Base-by-base conservation (phyloP, 1,140 invertebrate genomes). In the Stenopsyche tienmushanensis region DNA sequence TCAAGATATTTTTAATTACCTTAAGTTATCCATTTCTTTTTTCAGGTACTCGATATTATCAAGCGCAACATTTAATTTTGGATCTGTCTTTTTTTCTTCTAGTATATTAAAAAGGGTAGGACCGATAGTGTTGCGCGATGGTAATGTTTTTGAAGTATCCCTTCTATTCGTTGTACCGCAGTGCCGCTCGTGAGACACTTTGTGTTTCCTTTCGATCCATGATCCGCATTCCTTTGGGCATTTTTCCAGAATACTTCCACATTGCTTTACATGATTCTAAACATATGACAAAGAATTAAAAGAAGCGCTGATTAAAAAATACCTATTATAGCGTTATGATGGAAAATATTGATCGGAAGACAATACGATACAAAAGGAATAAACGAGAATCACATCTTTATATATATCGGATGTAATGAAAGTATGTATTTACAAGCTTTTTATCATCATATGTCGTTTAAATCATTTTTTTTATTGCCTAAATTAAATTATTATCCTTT, bases 161-260 rank as follows among this genome's bases (percentile, higher is more conserved):
- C 20, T 42, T 10, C 2, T 42, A 5, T 15, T 17, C 3, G 5
- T 23, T 57, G 3, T 8, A 10, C 13, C 2, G 44, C 57, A 60
- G 45, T 29, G 18, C 3, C 77, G 80, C 21, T 80, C 72, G 64
- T 89, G 88, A 1, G 79, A 76, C 1, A 82, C 76, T 71, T 83
- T 80, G 21, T 82, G 80, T 49, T 81, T 83, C 45, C 88, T 77
- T 39, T 84, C 83, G 13, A 89, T 78, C 74, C 87, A 89, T n/a
- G 82, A 83, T 0, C 85, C 85, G 62, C 88, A 90, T 41, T 83
- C 81, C 64, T 84, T 77, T 0, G 84, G 80, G 62, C 88, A 90
- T 72, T 86, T 83, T 71, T 88, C 85, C 44, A 89, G 67, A 1
- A 89, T 86, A 49, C 85, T 84, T 7, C 85, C 84, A 64, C 88